Evolutionary conservation across 1,140 invertebrate species (phyloP), one percentile per base, ranked within the genome.

Genomic region (Temnothorax nylanderi): DNA sequence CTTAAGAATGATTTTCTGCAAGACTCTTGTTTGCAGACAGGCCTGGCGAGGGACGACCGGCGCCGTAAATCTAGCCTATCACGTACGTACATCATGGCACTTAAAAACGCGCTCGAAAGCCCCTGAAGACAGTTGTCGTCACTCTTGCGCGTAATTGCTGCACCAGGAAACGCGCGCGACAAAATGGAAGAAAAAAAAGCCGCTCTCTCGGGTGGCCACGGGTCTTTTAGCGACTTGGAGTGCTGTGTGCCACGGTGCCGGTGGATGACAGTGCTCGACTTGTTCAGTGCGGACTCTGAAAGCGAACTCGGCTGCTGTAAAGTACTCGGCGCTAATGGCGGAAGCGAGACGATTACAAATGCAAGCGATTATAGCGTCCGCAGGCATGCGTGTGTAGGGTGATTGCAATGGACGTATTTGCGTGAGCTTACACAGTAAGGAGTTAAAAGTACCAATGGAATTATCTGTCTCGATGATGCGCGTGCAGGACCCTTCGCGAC

Each of bases 291-390:
- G 72, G 44, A 85, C 49, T 64, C 75, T 85, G 60, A 85, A 85
- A 85, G 74, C 74, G 74, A 85, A 64, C 58, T 78, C 82, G 74
- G 41, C 32, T 78, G 72, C 69, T 13, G 51, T n/a, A 34, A 78
- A 78, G 82, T 49, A 65, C 60, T 65, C 60, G 60, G 37, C 62
- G 11, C 82, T 85, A 85, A 85, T 85, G 82, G 74, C 74, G 74
- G 82, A 85, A 85, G 74, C 82, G 82, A 85, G 49, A 85, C 74
- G 74, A 85, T 85, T 85, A 78, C 82, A 54, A 78, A 85, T 78
- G 44, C 71, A 62, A 51, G 26, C 69, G 80, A 74, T 84, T 84
- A 84, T 74, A 44, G 41, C 54, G 34, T 58, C n/a, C 16, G 6
- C 5, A 18, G 21, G 58, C 13, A 16, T 10, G 4, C 16, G 58